Percentiles rank a stretch among this genome's conserved stretches.
These are phyloP conservation scores for Agriopis marginaria DNA, from an alignment of 2,888 invertebrate species.

Conservation along the genomic window DNA sequence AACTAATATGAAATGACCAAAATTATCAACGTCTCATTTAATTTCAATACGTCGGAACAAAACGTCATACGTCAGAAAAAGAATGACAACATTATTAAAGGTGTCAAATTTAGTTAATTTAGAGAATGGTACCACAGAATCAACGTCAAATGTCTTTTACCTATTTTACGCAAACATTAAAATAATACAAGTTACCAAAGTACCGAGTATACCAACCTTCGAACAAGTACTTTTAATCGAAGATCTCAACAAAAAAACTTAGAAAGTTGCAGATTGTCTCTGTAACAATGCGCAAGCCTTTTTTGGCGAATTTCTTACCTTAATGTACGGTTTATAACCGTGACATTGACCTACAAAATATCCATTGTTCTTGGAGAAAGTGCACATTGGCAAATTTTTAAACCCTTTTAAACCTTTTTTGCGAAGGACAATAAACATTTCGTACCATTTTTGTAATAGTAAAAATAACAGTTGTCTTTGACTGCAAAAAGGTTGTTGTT, in stretches of 20 bases:
- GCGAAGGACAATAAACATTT: conserved; percentile 42
- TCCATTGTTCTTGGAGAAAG: conserved; percentile 75
- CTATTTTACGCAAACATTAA: not conserved
- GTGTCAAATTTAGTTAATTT: too few relatives aligned
- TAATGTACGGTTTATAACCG: conserved; percentile 59
- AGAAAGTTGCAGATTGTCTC: conserved; percentile 16
- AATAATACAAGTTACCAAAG: too few relatives aligned
- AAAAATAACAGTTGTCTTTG: conserved; percentile 30
- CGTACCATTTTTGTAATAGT: conserved; percentile 25
- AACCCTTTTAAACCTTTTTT: conserved; percentile 73
- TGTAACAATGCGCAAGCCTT: conserved; percentile 27
- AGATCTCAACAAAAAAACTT: not conserved
- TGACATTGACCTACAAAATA: conserved; percentile 59
- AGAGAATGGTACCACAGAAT: too few relatives aligned
- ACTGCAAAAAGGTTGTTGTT: conserved; percentile 3
- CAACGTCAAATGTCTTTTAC: not conserved
- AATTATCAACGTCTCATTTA: too few relatives aligned
- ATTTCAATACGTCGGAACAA: too few relatives aligned
- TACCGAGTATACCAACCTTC: not conserved
- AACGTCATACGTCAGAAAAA: too few relatives aligned
- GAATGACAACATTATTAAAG: not conserved
- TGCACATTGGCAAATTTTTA: conserved; percentile 68
- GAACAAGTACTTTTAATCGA: too few relatives aligned
- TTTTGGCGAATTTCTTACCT: conserved; percentile 57
- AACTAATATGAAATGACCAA: too few relatives aligned